A percentile compares a stretch with the other conserved stretches of the same genome.
These are phyloP conservation scores for Periparus ater DNA, from an alignment of 2,797 vertebrate genomes.

Conservation along the genomic window DNA sequence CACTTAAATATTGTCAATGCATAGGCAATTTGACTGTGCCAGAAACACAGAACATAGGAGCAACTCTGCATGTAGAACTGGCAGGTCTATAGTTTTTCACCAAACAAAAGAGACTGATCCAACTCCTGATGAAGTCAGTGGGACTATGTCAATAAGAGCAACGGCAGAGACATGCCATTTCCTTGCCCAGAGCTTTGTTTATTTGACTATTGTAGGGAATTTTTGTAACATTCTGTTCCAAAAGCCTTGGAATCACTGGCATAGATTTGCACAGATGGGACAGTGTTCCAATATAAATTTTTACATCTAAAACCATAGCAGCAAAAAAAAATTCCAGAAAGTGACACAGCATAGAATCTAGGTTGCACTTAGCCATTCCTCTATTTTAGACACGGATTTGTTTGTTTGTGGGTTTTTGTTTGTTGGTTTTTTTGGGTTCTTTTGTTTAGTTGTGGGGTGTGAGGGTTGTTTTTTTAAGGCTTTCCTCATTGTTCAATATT, in stretches of 20 bases:
- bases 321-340: background rate
- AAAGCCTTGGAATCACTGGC: background rate
- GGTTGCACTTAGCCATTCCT: background rate
- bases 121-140: background rate
- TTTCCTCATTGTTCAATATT: conserved; percentile 69
- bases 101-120: background rate
- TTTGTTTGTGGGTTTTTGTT: background rate
- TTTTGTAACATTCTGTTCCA: background rate
- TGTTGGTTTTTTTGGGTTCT: background rate
- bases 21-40: background rate
- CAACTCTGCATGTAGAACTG: background rate
- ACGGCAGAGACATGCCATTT: background rate
- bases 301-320: background rate
- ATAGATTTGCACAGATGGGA: background rate
- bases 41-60: background rate
- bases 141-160: background rate
- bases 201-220: background rate
- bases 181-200: background rate
- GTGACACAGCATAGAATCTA: background rate
- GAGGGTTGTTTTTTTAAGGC: background rate
- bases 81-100: background rate
- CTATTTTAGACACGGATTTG: background rate
- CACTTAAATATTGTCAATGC: background rate
- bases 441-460: accelerated
- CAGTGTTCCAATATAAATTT: background rate